Evolutionary conservation across 2,113 vertebrate genomes (phyloP), one percentile per base, ranked within the genome.

Genomic region (Junco hyemalis): DNA sequence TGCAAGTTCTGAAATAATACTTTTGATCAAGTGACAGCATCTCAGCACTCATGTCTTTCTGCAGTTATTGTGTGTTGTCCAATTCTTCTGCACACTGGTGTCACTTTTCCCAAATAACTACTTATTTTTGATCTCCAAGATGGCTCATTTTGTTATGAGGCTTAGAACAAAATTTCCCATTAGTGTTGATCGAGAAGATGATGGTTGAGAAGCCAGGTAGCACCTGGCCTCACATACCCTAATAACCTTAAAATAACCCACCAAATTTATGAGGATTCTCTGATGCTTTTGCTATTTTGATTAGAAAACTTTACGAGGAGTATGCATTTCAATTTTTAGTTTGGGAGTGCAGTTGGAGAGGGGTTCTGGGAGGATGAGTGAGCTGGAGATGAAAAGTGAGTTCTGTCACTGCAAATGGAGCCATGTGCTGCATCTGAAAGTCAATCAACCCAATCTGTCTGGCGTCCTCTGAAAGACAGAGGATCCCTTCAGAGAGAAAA

Each of bases 401-500:
- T 81, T 63, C 84, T 91, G 65, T 78, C 68, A 78, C 64, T 96
- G 54, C 74, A 83, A 93, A 47, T 40, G 40, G 45, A 44, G 74
- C 53, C 66, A 31, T 91, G 57, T 45, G 63, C 90, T 87, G 53
- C 53, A 59, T 95, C 74, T 91, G 85, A 95, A 93, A 83, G 66
- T 47, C 88, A 85, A 83, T 90, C 73, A 80, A 86, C 73, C 71
- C 76, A 44, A 2, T 95, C 54, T 92, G 31, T 65, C 70, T 95
- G 26, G 24, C 86, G 79, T 90, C 51, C 38, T 86, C 68, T 66
- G 64, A 90, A 90, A 96, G 51, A 60, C 50, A 83, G 36, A 83
- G 80, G 42, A 83, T 90, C 59, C 54, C 64, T 94, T 85, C 90
- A 93, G 87, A 93, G 45, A 73, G 38, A 88, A 96, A 92, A 88